A percentile compares a stretch with the other conserved stretches of the same genome.
Conservation (phyloP, 2,113 vertebrate genomes). For the Pyrgilauda ruficollis region DNA sequence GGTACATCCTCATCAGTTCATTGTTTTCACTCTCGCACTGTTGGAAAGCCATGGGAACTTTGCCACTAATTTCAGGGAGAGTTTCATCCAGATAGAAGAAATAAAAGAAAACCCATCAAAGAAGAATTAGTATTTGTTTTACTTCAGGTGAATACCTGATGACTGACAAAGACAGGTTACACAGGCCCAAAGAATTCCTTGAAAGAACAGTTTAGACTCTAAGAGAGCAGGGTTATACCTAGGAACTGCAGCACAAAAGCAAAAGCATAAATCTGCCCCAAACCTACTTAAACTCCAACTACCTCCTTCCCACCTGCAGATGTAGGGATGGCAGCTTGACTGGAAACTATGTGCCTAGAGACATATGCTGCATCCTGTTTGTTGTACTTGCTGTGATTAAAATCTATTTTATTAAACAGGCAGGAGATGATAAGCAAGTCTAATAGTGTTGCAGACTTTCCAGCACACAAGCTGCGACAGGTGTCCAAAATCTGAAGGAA, state of each 20-base stretch:
- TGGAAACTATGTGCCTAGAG: not conserved
- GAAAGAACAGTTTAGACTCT: not conserved
- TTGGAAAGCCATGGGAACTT: not conserved
- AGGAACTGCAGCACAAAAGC: not conserved
- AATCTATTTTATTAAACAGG: not conserved
- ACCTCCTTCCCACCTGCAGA: not conserved
- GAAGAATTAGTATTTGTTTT: not conserved
- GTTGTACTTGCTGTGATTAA: not conserved
- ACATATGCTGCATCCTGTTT: not conserved
- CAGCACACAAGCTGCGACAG: not conserved
- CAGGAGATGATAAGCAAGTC: not conserved
- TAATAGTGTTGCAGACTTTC: not conserved
- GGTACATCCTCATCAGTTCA: constrained; percentile 64
- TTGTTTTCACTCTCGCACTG: not conserved
- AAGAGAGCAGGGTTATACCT: not conserved
- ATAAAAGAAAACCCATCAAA: not conserved
- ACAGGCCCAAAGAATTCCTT: not conserved
- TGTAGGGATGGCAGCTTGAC: not conserved
- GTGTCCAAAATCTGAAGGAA: not conserved
- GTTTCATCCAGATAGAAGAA: not conserved
- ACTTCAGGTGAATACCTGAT: not conserved
- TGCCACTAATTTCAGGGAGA: not conserved
- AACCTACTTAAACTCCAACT: not conserved
- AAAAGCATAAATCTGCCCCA: not conserved
- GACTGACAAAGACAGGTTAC: not conserved